A percentile compares a stretch with the other conserved stretches of the same genome.
These are phyloP conservation scores for Heterodera carotae DNA, from an alignment of 1,140 invertebrate genomes.

Conservation along the genomic window DNA sequence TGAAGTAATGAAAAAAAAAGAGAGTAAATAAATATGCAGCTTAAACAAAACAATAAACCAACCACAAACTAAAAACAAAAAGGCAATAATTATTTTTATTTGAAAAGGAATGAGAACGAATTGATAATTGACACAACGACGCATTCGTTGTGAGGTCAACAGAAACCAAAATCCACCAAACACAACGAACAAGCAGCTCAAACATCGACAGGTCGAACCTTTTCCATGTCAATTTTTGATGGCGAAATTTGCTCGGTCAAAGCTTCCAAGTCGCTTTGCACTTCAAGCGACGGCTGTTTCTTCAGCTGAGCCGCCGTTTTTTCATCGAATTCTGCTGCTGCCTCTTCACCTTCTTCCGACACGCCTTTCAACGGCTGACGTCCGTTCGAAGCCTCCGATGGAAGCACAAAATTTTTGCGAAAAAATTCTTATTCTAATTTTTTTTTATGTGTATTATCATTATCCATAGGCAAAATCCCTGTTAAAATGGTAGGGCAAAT, in stretches of 20 bases:
- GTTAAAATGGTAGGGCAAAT: slow-evolving; percentile 2
- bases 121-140: slow-evolving; percentile 5
- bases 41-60: slow-evolving; percentile 30
- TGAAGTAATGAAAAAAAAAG: slow-evolving; percentile 19
- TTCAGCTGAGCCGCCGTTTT: not conserved
- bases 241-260: not conserved
- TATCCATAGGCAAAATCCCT: no score
- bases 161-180: slow-evolving; percentile 22
- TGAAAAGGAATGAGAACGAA: not conserved
- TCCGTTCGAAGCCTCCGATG: not conserved
- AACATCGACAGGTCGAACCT: not conserved
- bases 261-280: slow-evolving; percentile 3
- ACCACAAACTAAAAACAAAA: not conserved
- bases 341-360: not conserved
- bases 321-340: not conserved
- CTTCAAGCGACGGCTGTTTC: not conserved
- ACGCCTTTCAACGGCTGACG: not conserved
- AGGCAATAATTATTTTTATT: slow-evolving; percentile 24
- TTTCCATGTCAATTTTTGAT: not conserved
- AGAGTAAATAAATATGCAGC: not conserved
- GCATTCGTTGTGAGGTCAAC: slow-evolving; percentile 21
- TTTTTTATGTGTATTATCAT: no score
- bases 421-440: no score
- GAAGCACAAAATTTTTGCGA: not conserved
- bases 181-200: not conserved